phyloP scores from a whole-genome alignment of 92 coral and sea anemone species.

The Umimayanthus chanpuru region DNA sequence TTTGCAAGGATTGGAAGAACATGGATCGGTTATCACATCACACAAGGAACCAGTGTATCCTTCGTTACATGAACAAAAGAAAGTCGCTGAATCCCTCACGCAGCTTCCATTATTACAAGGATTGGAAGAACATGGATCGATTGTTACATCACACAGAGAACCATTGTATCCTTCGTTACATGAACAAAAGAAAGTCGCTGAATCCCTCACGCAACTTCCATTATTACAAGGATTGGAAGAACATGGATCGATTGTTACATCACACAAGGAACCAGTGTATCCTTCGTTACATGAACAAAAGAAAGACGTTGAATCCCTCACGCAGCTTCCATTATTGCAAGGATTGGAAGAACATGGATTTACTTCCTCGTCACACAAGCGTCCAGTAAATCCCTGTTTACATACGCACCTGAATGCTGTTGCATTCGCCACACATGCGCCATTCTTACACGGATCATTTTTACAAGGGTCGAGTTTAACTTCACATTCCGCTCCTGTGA shows the following conservation, averaged over 20 bases:
- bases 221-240: constrained; percentile 56
- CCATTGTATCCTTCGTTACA: constrained; percentile 72
- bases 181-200: constrained; percentile 59
- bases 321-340: constrained; percentile 62
- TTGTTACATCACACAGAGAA: constrained; percentile 43
- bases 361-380: constrained; percentile 42
- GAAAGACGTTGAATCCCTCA: constrained; percentile 37
- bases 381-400: constrained; percentile 55
- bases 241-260: no score
- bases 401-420: constrained; percentile 54
- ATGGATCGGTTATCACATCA: constrained; percentile 45
- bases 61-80: constrained; percentile 67
- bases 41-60: constrained; percentile 68
- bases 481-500: constrained; percentile 57
- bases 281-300: constrained; percentile 75
- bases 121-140: constrained; percentile 51
- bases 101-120: constrained; percentile 69
- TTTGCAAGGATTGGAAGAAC: constrained; percentile 62
- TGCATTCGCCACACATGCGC: constrained; percentile 55
- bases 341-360: constrained; percentile 61
- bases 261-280: no score
- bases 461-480: constrained; percentile 44
- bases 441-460: constrained; percentile 78
- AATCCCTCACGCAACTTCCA: constrained; percentile 50
- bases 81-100: constrained; percentile 30